Evolutionary conservation across 2,113 vertebrate genomes (phyloP).

Genomic region (Philantomba maxwellii): DNA sequence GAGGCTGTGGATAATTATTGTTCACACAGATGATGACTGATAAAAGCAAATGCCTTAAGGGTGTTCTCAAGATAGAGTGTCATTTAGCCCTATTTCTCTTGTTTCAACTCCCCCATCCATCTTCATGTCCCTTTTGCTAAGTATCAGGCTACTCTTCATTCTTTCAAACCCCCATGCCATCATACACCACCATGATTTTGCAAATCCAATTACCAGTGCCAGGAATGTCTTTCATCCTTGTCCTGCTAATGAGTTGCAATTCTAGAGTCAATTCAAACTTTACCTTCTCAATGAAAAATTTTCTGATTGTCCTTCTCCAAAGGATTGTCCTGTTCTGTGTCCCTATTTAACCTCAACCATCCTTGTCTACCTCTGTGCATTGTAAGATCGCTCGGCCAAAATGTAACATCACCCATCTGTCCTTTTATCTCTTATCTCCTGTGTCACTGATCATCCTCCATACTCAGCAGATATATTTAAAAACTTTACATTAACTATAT

Average conservation of each 20-base stretch:
- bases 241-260: background rate
- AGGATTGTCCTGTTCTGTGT: background rate
- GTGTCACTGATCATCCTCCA: background rate
- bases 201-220: background rate
- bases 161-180: background rate
- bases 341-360: background rate
- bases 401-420: background rate
- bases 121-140: background rate
- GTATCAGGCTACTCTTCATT: background rate
- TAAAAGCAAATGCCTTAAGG: background rate
- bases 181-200: background rate
- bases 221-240: background rate
- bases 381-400: background rate
- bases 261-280: background rate
- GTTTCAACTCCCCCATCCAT: background rate
- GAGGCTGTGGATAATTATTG: background rate
- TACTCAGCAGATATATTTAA: background rate
- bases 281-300: background rate
- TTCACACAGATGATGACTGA: background rate
- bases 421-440: background rate
- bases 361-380: background rate
- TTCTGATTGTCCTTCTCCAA: background rate
- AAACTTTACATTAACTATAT: background rate
- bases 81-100: background rate
- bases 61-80: background rate